A percentile compares a stretch with the other conserved stretches of the same genome.
Conservation (phyloP, 2,888 invertebrate species). For the Rhagophthalmus giganteus region DNA sequence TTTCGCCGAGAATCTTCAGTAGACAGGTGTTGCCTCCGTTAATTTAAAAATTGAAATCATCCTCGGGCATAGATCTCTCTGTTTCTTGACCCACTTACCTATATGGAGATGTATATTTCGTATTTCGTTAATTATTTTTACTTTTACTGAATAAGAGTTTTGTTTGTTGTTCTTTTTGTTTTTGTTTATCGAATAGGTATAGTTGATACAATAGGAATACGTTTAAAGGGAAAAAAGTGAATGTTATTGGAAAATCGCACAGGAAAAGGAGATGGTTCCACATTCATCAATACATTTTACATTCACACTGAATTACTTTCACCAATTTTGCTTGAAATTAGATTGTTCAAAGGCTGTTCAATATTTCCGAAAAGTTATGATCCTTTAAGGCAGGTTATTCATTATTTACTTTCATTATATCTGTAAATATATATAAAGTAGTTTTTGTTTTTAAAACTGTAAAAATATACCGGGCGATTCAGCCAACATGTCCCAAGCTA, state of each 20-base stretch:
- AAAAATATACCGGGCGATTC: no score
- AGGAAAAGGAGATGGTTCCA: neutral
- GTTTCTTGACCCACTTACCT: slow-evolving; percentile 20
- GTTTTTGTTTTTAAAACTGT: no score
- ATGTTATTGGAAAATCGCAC: neutral
- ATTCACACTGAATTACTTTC: slow-evolving; percentile 3
- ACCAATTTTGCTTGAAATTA: neutral
- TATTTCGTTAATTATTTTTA: neutral
- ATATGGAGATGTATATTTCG: slow-evolving; percentile 6
- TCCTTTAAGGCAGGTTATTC: no score
- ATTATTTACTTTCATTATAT: no score
- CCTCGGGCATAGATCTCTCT: slow-evolving; percentile 23
- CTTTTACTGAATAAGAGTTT: slow-evolving; percentile 7
- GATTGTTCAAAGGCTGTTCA: neutral
- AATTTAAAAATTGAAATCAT: slow-evolving; percentile 20
- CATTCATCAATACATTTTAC: neutral
- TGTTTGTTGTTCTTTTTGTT: no score
- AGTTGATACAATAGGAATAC: neutral
- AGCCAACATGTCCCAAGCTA: no score
- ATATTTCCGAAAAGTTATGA: no score
- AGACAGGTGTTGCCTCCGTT: slow-evolving; percentile 21
- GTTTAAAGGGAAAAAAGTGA: neutral
- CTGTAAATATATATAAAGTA: no score
- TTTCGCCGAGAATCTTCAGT: slow-evolving; percentile 22
- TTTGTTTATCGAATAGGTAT: neutral